Base-by-base conservation (phyloP, 2,113 vertebrate genomes). In the Speoplatyrhinus poulsoni region DNA sequence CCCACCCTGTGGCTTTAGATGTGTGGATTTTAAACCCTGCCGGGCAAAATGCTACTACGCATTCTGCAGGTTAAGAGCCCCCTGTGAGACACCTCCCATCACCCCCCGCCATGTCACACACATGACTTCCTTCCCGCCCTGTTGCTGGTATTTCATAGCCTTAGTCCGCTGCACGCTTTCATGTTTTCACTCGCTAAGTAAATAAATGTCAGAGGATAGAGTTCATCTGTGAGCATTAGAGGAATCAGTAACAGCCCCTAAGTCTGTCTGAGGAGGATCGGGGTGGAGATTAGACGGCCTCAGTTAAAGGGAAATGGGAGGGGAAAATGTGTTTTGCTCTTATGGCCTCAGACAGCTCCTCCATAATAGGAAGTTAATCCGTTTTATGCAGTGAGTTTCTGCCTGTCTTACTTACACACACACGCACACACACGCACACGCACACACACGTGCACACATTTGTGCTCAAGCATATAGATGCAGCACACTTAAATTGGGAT, bases 331-430 rank as follows among this genome's bases (percentile, higher is more conserved):
- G 84, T 83, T 90, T 86, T 82, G 69, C 69, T 85, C 67, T 88
- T 85, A 82, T 60, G 82, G 72, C 77, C 83, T 85, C 75, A 86
- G 83, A 85, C 88, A 87, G 85, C 76, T 80, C 70, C 74, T 76
- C 70, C 54, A 81, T 88, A 84, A 88, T 85, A 81, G 79, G 64
- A 59, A 77, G 70, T 64, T 89, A 89, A 91, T 90, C 86, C 78
- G 60, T 84, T 88, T 85, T 78, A 85, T 81, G 64, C 84, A 84
- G 65, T 60, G 59, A 69, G 65, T 65, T 70, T 73, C 50, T 74
- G 73, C 62, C 69, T 76, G 65, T 75, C 72, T 72, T 62, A 62
- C 60, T 74, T 74, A 67, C 10, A 41, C 62, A 59, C 71, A 65
- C 70, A 71, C 71, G 70, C 16, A 65, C 62, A 50, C 36, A 50